Evolutionary conservation across 2,797 vertebrate genomes (phyloP), one percentile per base, ranked within the genome.

Genomic region (Eurystomus glaucurus): DNA sequence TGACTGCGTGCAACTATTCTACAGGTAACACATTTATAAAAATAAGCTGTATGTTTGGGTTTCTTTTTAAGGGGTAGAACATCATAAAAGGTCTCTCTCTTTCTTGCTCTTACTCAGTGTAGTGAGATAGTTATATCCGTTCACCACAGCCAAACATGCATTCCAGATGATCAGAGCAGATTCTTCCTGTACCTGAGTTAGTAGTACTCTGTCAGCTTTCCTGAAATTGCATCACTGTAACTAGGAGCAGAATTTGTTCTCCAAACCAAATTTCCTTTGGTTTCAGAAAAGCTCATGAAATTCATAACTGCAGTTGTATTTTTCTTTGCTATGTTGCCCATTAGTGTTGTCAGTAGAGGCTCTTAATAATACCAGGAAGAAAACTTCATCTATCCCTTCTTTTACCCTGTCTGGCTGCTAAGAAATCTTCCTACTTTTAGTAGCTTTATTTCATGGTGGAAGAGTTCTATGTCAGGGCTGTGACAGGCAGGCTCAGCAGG

Each of bases 11-110:
- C 28, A 75, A 83, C 88, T 92, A 9, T 91, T 93, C 35, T 83
- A 89, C 84, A 96, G 78, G 92, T 93, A 85, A 65, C 52, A 75
- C 8, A 46, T 83, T 91, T 92, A 77, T 87, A 77, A 95, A 93
- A 90, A 66, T 78, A 93, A 88, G 21, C n/a, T 54, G 10, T 50
- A 28, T 48, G 22, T 88, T 93, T 4, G 3, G 19, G 50, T 82
- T 92, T 89, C 55, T 89, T 90, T 84, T 93, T 66, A 88, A 77
- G n/a, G 25, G 28, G 11, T 46, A 68, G 78, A 61, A 52, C 19
- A 46, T 80, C 17, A 83, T 62, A 35, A 82, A 84, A 82, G 31
- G 21, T 68, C 39, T 57, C 21, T 79, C 20, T 41, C 22, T 57
- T 28, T 64, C 35, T 60, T 50, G 19, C 25, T 75, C 43, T 92